A percentile compares a stretch with the other conserved stretches of the same genome.
Evolutionary conservation across 2,888 invertebrate genomes (phyloP).

Genomic region (Parapristionchus giblindavisi): DNA sequence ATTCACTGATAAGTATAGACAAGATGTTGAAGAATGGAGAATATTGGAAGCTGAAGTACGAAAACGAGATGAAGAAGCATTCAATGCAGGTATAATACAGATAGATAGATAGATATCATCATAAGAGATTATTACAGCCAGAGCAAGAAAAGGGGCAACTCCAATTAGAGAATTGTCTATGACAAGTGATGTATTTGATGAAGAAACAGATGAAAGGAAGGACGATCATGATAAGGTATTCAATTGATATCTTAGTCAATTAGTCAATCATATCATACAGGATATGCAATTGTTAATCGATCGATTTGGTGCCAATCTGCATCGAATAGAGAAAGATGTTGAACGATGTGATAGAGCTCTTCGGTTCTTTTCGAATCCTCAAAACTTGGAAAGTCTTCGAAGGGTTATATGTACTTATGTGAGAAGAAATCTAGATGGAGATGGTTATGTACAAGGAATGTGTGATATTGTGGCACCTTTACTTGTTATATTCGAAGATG

Average conservation of each 20-base stretch:
- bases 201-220: constrained; percentile 41
- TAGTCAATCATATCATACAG: constrained; percentile 2
- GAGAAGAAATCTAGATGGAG: constrained; percentile 88
- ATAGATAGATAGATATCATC: not conserved
- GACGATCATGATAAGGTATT: constrained; percentile 14
- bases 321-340: constrained; percentile 95
- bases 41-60: constrained; percentile 91
- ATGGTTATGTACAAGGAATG: constrained; percentile 96
- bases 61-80: constrained; percentile 79
- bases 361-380: constrained; percentile 43
- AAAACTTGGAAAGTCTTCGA: constrained; percentile 74
- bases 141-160: constrained; percentile 54
- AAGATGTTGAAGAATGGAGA: constrained; percentile 87
- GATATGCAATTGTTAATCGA: constrained; percentile 52
- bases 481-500: constrained; percentile 88
- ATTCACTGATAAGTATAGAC: constrained; percentile 51
- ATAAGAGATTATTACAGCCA: constrained; percentile 43
- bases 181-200: constrained; percentile 64
- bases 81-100: constrained; percentile 49
- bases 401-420: constrained; percentile 94
- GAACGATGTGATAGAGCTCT: constrained; percentile 93
- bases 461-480: constrained; percentile 92
- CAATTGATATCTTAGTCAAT: not conserved
- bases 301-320: constrained; percentile 82
- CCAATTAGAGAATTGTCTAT: constrained; percentile 58